Conservation (phyloP, 2,888 invertebrate genomes). For the Selenia dentaria region DNA sequence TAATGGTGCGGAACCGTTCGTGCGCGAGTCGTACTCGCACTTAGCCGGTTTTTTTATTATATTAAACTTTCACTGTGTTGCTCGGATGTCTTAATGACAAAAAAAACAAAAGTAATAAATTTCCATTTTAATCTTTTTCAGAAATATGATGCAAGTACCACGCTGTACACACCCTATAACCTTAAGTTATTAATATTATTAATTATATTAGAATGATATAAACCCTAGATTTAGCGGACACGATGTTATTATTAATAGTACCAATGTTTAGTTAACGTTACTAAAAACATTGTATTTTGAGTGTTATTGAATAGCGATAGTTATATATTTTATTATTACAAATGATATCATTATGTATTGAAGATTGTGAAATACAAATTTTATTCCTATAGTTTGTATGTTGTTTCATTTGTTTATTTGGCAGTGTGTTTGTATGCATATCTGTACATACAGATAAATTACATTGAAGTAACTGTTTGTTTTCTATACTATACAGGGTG, state of each 20-base stretch:
- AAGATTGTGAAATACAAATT: constrained; percentile 80
- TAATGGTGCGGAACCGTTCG: no score
- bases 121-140: constrained; percentile 32
- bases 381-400: constrained; percentile 72
- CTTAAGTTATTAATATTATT: constrained; percentile 30
- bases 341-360: constrained; percentile 72
- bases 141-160: constrained; percentile 46
- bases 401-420: constrained; percentile 70
- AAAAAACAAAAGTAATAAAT: no score
- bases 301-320: constrained; percentile 79
- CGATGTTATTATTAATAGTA: constrained; percentile 47
- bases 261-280: constrained; percentile 68
- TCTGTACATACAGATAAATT: no score
- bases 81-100: no score
- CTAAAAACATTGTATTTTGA: constrained; percentile 77
- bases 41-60: no score
- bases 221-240: constrained; percentile 37
- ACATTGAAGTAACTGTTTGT: no score
- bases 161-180: constrained; percentile 48
- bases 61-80: no score
- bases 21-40: no score
- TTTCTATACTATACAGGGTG: no score
- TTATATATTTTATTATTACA: constrained; percentile 67
- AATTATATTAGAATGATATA: constrained; percentile 32
- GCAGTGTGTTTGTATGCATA: no score